Conservation (phyloP, 2,797 vertebrate species). For the Eptatretus atami region DNA sequence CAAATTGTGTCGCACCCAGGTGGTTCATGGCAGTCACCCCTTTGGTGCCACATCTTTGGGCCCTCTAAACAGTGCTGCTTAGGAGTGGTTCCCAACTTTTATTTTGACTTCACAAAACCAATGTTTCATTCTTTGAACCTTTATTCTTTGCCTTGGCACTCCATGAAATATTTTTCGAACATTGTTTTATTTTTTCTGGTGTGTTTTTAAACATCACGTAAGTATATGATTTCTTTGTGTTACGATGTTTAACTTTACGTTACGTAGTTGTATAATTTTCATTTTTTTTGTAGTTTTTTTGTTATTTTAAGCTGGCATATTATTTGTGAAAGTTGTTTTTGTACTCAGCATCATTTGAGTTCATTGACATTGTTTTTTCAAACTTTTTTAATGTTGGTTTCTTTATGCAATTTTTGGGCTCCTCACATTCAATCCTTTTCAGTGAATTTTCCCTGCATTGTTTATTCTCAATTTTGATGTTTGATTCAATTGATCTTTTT, state of each 20-base stretch:
- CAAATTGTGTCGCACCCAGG: no score
- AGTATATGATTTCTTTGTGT: slow-evolving; percentile 3
- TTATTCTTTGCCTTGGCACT: no score
- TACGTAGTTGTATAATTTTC: slow-evolving; percentile 1
- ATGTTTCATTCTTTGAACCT: no score
- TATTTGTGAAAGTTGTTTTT: neutral
- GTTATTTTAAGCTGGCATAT: slow-evolving; percentile 1
- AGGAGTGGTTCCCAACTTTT: no score
- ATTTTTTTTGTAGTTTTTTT: neutral
- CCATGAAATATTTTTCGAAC: neutral
- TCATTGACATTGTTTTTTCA: neutral
- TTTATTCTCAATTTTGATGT: neutral
- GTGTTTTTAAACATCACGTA: slow-evolving; percentile 3
- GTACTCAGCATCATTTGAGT: neutral
- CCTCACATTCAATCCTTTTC: neutral
- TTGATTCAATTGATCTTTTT: neutral
- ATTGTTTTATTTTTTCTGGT: slow-evolving; percentile 2
- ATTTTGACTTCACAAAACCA: no score
- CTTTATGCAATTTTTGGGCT: neutral
- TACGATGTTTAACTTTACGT: neutral
- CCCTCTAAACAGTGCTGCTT: no score
- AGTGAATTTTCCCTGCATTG: slow-evolving; percentile 5
- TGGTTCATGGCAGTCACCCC: no score
- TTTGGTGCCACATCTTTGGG: no score
- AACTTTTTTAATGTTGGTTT: slow-evolving; percentile 5